phyloP scores from a whole-genome alignment of 2,888 invertebrate genomes.

The Baccha elongata region DNA sequence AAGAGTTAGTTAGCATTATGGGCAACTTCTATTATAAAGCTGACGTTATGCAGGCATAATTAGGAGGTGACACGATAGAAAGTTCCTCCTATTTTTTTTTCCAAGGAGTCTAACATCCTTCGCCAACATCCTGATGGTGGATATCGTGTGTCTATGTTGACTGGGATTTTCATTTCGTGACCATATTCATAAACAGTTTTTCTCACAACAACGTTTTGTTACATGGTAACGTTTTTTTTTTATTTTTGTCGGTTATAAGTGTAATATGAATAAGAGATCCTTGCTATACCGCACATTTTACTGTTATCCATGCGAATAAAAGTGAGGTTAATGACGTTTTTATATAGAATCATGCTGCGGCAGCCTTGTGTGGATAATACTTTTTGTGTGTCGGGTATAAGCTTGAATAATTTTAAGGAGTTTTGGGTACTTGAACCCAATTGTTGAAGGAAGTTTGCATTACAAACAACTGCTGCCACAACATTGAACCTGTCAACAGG shows the following conservation, averaged over 20 bases:
- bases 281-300: slow-evolving; percentile 26
- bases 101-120: slow-evolving; percentile 29
- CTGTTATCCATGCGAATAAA: slow-evolving; percentile 4
- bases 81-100: slow-evolving; percentile 8
- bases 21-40: slow-evolving; percentile 44
- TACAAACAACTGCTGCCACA: slow-evolving; percentile 33
- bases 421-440: slow-evolving; percentile 3
- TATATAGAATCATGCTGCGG: slow-evolving; percentile 44
- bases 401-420: slow-evolving; percentile 20
- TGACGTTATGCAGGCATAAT: slow-evolving; percentile 58
- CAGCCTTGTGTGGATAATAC: slow-evolving; percentile 20
- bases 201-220: slow-evolving; percentile 30
- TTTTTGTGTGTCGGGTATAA: slow-evolving; percentile 43
- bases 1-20: slow-evolving; percentile 50
- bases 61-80: slow-evolving; percentile 48
- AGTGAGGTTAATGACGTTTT: slow-evolving; percentile 48
- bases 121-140: slow-evolving; percentile 9
- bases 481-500: slow-evolving; percentile 38
- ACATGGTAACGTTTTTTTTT: slow-evolving; percentile 33
- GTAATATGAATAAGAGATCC: slow-evolving; percentile 21
- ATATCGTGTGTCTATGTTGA: slow-evolving; percentile 48
- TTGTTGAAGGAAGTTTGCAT: slow-evolving; percentile 16
- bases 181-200: slow-evolving; percentile 57
- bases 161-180: slow-evolving; percentile 59
- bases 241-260: background rate